These are phyloP conservation scores for Gisinianus flammeolus DNA, from an alignment of 2,888 invertebrate species.

Conservation along the genomic window DNA sequence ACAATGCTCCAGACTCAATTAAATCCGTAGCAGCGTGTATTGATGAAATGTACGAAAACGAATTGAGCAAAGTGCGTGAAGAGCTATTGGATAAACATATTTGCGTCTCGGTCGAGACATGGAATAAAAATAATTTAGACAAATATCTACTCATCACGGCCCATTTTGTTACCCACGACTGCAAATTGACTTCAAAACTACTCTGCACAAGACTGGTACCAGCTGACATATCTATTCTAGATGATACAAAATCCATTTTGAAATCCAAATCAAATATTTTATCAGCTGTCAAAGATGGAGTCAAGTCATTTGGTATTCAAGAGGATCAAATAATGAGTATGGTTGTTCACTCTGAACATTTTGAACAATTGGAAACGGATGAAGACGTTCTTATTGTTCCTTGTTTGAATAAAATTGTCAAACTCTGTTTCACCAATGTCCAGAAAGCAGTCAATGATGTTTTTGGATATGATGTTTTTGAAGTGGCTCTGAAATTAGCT, in stretches of 20 bases:
- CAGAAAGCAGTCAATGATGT: constrained; percentile 12
- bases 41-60: constrained; percentile 40
- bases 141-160: constrained; percentile 26
- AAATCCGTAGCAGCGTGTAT: constrained; percentile 29
- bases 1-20: constrained; percentile 15
- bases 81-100: constrained; percentile 30
- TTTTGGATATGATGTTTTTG: constrained; percentile 35
- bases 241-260: not conserved
- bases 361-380: constrained; percentile 14
- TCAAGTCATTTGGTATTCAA: constrained; percentile 21
- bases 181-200: constrained; percentile 24
- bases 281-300: constrained; percentile 7
- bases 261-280: not conserved
- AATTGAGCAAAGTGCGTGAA: constrained; percentile 28
- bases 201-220: constrained; percentile 14
- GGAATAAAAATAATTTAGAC: constrained; percentile 28
- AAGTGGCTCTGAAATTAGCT: constrained; percentile 27
- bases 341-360: constrained; percentile 24
- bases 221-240: not conserved
- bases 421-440: constrained; percentile 30
- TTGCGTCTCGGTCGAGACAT: constrained; percentile 30
- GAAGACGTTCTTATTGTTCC: constrained; percentile 27
- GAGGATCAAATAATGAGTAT: constrained; percentile 9
- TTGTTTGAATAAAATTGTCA: constrained; percentile 34
- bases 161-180: constrained; percentile 7